A percentile compares a stretch with the other conserved stretches of the same genome.
These are phyloP conservation scores for Amphimedon queenslandica DNA, from an alignment of 37 sponge, comb jelly and placozoan species.

Conservation along the genomic window DNA sequence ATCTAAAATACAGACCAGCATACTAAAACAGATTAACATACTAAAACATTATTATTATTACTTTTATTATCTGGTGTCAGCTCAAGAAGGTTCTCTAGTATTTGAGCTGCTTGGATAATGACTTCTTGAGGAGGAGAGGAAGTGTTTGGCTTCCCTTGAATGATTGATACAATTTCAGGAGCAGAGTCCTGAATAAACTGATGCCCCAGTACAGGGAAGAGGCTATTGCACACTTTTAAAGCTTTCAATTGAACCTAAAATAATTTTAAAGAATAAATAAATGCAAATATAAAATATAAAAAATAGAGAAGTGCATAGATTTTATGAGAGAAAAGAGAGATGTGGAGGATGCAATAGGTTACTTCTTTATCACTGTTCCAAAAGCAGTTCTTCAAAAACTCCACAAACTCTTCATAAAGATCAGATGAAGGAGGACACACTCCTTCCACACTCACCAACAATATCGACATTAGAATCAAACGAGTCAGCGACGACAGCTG, in stretches of 20 bases:
- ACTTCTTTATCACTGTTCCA: no score
- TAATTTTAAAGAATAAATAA: no score
- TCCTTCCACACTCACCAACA: no score
- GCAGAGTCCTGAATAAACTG: constrained; percentile 57
- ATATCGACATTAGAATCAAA: no score
- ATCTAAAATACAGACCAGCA: no score
- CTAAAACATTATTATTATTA: constrained; percentile 6
- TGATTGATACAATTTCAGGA: constrained; percentile 38
- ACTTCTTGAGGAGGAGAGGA: not conserved
- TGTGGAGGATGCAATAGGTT: no score
- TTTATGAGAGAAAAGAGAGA: no score
- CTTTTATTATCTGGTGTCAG: constrained; percentile 20
- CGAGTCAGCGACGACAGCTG: no score
- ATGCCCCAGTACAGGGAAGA: constrained; percentile 24
- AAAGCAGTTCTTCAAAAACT: constrained; percentile 24
- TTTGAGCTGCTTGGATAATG: constrained; percentile 39
- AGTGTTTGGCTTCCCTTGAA: constrained; percentile 14
- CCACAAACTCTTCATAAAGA: constrained; percentile 21
- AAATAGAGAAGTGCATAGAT: no score
- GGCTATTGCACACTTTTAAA: constrained; percentile 32
- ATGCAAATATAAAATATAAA: no score
- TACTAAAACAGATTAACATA: no score
- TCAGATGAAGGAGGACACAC: constrained; percentile 26
- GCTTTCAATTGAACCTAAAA: constrained; percentile 49
- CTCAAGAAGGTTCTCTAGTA: constrained; percentile 35